Conservation (phyloP, 2,113 vertebrate species). For the Salvator merianae region DNA sequence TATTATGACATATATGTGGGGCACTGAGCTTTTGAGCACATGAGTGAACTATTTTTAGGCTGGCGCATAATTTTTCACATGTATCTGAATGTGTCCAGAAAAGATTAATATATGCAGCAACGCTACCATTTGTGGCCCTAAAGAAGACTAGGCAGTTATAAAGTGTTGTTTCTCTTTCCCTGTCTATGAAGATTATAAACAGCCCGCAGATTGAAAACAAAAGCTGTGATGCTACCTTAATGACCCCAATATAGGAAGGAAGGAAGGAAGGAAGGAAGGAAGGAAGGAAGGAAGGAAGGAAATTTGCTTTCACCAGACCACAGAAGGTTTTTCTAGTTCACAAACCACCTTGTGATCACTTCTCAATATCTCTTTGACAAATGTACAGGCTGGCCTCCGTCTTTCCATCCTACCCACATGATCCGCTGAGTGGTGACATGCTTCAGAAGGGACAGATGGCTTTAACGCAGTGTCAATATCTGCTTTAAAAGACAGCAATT, state of each 20-base stretch:
- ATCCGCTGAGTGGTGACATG: no score
- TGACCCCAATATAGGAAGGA: neutral
- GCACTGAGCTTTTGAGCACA: constrained; percentile 26
- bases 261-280: neutral
- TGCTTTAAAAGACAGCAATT: no score
- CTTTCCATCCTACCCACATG: neutral
- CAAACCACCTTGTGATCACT: neutral
- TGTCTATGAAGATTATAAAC: neutral
- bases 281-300: neutral
- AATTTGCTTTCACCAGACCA: neutral
- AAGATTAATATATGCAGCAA: neutral
- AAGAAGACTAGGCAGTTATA: neutral
- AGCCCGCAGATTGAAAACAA: neutral
- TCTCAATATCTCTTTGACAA: neutral
- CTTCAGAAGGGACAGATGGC: no score
- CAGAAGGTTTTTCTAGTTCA: neutral
- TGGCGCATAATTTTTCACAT: constrained; percentile 19
- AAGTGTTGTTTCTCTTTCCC: neutral
- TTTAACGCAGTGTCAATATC: no score
- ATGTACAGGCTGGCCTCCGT: neutral
- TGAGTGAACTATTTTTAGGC: constrained; percentile 29
- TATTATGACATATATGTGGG: constrained; percentile 23
- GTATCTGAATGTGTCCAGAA: neutral
- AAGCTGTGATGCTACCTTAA: neutral
- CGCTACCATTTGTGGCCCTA: neutral